Base-by-base conservation (phyloP, 2,888 invertebrate species). In the Patella depressa region DNA sequence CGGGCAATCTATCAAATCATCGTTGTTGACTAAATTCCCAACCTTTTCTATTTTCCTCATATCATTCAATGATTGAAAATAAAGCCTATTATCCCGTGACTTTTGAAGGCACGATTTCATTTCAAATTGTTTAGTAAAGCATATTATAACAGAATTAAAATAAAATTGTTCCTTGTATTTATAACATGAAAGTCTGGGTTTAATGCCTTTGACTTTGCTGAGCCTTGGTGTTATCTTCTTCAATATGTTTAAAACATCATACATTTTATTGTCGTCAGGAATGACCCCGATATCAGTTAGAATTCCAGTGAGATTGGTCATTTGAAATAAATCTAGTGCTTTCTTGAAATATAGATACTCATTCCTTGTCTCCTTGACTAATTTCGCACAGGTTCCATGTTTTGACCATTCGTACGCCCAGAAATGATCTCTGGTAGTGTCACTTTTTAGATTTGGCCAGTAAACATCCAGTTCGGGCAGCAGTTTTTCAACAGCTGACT, bases 11-110 rank as follows among this genome's bases (percentile, higher is more conserved):
- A 24, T 24, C 19, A 65, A 12, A 14, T 65, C 12, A 24, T 12
- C 11, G 29, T 53, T 71, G 11, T 71, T 55, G 3, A 53, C 57
- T 11, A 54, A 19, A 4, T 70, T 34, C 19, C 29, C 71, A 59
- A 65, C 74, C 4, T 74, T 59, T 65, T 65, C 59, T n/a, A 59
- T 55, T 34, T 34, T 5, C 45, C 71, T 29, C 29, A 71, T 29
- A 29, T 17, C 45, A 24, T 54, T 54, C 19, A 57, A 65, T 24
- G 65, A 65, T 24, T 24, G 11, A 14, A 65, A 65, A 65, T 24
- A 65, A 19, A 65, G 24, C 19, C 19, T 65, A 19, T 7, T 65
- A 65, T 19, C 19, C 24, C 24, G 24, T 11, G 9, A 1, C 65
- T 24, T 65, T 45, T 0, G 7, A 19, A 24, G 4, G 24, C 65